phyloP scores from a whole-genome alignment of 2,113 vertebrate genomes.

The Prolemur simus region DNA sequence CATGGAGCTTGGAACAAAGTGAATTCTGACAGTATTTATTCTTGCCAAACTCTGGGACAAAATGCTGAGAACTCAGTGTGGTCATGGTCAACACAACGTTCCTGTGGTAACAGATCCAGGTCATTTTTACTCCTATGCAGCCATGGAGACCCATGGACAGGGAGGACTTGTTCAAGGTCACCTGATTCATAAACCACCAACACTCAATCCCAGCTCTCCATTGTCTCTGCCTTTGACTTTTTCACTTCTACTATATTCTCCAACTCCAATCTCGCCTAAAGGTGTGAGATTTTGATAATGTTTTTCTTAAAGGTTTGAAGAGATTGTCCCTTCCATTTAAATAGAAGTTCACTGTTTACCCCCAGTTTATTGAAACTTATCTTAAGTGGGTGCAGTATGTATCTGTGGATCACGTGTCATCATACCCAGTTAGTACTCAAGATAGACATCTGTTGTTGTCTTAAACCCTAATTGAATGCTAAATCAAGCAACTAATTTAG shows the following conservation, averaged over 20 bases:
- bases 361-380: conserved; percentile 11
- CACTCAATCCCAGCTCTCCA: background rate
- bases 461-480: conserved; percentile 68
- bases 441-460: conserved; percentile 43
- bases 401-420: background rate
- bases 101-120: no score
- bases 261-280: background rate
- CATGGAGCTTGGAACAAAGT: background rate
- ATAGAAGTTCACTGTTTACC: background rate
- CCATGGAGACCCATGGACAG: background rate
- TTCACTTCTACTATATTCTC: background rate
- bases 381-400: background rate
- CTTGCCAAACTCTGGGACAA: background rate
- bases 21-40: background rate
- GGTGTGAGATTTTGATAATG: background rate
- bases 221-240: no score
- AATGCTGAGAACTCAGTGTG: accelerated
- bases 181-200: background rate
- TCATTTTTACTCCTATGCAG: background rate
- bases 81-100: accelerated
- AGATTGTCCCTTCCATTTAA: background rate
- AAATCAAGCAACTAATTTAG: conserved; percentile 54
- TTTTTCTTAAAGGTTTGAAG: background rate
- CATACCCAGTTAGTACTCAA: conserved; percentile 49
- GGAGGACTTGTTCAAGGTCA: background rate